phyloP scores from a whole-genome alignment of 2,113 vertebrate species.

The Apeltes quadracus region DNA sequence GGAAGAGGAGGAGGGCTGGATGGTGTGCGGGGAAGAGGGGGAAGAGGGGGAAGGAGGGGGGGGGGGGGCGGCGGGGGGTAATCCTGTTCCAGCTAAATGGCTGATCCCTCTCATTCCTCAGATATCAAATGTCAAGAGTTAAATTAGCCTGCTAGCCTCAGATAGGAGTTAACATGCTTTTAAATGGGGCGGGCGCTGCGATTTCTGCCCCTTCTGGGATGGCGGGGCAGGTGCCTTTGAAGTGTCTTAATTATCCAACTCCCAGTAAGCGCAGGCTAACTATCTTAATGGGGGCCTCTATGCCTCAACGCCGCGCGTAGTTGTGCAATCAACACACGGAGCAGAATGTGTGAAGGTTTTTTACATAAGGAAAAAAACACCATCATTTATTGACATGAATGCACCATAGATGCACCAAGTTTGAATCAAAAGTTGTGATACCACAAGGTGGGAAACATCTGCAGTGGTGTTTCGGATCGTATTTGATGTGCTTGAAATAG shows the following conservation, averaged over 20 bases:
- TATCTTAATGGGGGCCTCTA: conserved; percentile 66
- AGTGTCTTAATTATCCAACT: conserved; percentile 82
- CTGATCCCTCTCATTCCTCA: conserved; percentile 86
- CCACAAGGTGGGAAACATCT: conserved; percentile 51
- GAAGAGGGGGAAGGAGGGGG: conserved; percentile 34
- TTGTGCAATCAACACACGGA: conserved; percentile 21
- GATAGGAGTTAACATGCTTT: conserved; percentile 84
- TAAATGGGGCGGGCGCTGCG: conserved; percentile 70
- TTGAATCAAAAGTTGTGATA: conserved; percentile 28
- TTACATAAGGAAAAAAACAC: not conserved
- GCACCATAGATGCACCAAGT: not conserved
- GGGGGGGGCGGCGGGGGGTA: conserved; percentile 66
- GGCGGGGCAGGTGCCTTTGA: conserved; percentile 82
- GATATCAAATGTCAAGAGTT: conserved; percentile 88
- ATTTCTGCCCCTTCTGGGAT: conserved; percentile 71
- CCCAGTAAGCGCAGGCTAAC: conserved; percentile 72
- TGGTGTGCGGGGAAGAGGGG: conserved; percentile 49
- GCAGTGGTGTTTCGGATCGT: conserved; percentile 45
- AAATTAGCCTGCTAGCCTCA: conserved; percentile 86
- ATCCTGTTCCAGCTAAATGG: conserved; percentile 86
- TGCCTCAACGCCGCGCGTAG: conserved; percentile 24
- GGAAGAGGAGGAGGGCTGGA: conserved; percentile 39
- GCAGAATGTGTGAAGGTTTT: conserved; percentile 16
- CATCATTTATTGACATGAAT: not conserved
- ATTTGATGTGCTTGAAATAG: conserved; percentile 57